Evolutionary conservation across 2,888 invertebrate species (phyloP).

Genomic region (Nemotelus nigrinus): DNA sequence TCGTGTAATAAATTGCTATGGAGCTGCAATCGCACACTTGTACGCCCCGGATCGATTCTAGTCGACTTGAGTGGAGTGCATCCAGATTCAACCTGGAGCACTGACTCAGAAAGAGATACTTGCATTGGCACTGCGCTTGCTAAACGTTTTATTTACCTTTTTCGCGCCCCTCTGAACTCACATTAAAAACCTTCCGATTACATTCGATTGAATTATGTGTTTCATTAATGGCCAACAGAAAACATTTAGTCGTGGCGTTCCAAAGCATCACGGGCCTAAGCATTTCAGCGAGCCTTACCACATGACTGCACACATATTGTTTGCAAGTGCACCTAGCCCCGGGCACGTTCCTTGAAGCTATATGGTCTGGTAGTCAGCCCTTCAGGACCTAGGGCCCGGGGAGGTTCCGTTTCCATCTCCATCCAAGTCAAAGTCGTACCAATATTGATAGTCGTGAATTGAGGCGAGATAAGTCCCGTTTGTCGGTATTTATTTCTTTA

Average conservation of each 20-base stretch:
- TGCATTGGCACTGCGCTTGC: conserved; percentile 11
- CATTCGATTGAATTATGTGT: conserved; percentile 52
- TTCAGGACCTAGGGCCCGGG: background rate
- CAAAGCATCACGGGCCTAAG: conserved; percentile 16
- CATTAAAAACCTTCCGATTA: conserved; percentile 50
- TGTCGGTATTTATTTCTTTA: conserved; percentile 50
- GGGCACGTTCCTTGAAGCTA: background rate
- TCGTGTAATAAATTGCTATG: conserved; percentile 50
- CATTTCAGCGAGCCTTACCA: background rate
- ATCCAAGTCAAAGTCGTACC: conserved; percentile 31
- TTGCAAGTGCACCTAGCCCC: conserved; percentile 34
- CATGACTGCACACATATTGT: conserved; percentile 46
- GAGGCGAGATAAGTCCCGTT: conserved; percentile 49
- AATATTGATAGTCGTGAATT: conserved; percentile 50
- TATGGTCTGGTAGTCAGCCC: background rate
- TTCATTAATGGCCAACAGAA: conserved; percentile 52
- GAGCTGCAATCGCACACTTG: conserved; percentile 49
- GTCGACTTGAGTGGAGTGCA: too few relatives aligned
- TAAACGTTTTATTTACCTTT: conserved; percentile 43
- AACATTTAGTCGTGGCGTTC: conserved; percentile 50
- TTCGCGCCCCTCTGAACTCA: conserved; percentile 44
- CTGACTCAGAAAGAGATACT: background rate
- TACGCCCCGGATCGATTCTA: conserved; percentile 2
- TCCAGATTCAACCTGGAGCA: background rate
- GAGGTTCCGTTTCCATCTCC: background rate